Evolutionary conservation across 2,113 vertebrate genomes (phyloP).

Genomic region (Danio rerio): GRCz12tu NC_133195.1:24450001-24450500

Average conservation of each 20-base stretch:
- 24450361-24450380: constrained; percentile 27
- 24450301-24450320: constrained; percentile 14
- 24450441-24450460: not conserved
- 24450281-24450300: constrained; percentile 53
- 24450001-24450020: not conserved
- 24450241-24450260: constrained; percentile 9
- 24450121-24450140: not conserved
- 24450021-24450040: not conserved
- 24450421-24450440: constrained; percentile 50
- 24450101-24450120: not conserved
- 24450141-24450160: not conserved
- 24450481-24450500: constrained; percentile 4
- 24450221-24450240: not conserved
- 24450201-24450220: not conserved
- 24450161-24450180: constrained; percentile 25
- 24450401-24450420: constrained; percentile 41
- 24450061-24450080: not conserved
- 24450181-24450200: not conserved
- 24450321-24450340: constrained; percentile 52
- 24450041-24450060: not conserved
- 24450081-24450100: not conserved
- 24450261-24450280: constrained; percentile 54
- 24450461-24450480: not conserved
- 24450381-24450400: constrained; percentile 47
- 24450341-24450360: constrained; percentile 52